Evolutionary conservation across 2,888 invertebrate species (phyloP).

Genomic region (Panorpa germanica): DNA sequence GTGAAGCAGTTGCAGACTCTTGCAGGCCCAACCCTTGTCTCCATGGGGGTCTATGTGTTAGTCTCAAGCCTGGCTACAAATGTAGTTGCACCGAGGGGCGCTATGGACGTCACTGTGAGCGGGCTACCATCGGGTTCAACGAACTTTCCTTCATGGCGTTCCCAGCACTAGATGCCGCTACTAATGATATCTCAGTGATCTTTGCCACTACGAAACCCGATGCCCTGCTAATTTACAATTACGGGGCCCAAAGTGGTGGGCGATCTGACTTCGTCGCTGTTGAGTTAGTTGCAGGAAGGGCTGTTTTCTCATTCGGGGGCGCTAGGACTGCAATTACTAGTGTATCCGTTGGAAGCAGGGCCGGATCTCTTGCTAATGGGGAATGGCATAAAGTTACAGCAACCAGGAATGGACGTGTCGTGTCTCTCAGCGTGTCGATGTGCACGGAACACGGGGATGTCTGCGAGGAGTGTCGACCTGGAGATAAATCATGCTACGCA

Average conservation of each 20-base stretch:
- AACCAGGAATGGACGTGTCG: slow-evolving; percentile 73
- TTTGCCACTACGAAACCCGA: slow-evolving; percentile 80
- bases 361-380: slow-evolving; percentile 59
- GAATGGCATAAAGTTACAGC: slow-evolving; percentile 85
- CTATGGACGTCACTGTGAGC: slow-evolving; percentile 82
- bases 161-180: slow-evolving; percentile 65
- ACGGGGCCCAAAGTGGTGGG: slow-evolving; percentile 71
- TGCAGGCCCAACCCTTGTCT: slow-evolving; percentile 88
- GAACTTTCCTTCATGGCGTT: slow-evolving; percentile 83
- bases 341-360: slow-evolving; percentile 43
- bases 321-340: slow-evolving; percentile 75
- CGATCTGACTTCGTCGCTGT: slow-evolving; percentile 85
- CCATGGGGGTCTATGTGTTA: slow-evolving; percentile 74
- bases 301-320: slow-evolving; percentile 79
- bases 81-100: slow-evolving; percentile 73
- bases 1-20: slow-evolving; percentile 74
- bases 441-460: slow-evolving; percentile 75
- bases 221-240: slow-evolving; percentile 79
- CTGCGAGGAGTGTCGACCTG: slow-evolving; percentile 72
- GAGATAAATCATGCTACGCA: slow-evolving; percentile 63
- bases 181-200: slow-evolving; percentile 78
- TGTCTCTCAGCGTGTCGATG: slow-evolving; percentile 61
- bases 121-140: slow-evolving; percentile 74
- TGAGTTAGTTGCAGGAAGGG: slow-evolving; percentile 67
- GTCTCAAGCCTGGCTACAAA: slow-evolving; percentile 72